Evolutionary conservation across 2,888 invertebrate species (phyloP).

Genomic region (Ophioninae sp.): DNA sequence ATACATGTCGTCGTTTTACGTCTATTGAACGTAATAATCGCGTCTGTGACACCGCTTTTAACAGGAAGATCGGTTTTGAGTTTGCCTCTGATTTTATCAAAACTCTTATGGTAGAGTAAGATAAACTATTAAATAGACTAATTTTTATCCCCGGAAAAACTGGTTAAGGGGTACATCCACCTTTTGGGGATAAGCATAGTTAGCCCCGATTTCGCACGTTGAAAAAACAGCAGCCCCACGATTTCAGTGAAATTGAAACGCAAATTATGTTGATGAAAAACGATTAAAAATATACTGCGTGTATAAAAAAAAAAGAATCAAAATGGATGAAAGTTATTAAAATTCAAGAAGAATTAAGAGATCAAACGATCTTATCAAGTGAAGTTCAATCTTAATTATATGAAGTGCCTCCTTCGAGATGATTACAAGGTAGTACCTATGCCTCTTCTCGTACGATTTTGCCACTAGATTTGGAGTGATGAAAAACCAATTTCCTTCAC

Average conservation of each 20-base stretch:
- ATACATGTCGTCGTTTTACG: not conserved
- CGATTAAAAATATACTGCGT: not conserved
- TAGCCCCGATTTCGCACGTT: not conserved
- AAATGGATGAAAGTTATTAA: too few relatives aligned
- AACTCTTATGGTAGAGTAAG: not conserved
- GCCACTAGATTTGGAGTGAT: not conserved
- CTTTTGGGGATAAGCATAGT: not conserved
- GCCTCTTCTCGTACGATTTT: constrained; percentile 7
- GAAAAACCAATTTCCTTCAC: not conserved
- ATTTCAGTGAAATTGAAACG: not conserved
- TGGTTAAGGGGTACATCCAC: not conserved
- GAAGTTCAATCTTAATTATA: constrained; percentile 4
- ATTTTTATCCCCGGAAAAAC: too few relatives aligned
- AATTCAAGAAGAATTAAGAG: too few relatives aligned
- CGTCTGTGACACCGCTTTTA: not conserved
- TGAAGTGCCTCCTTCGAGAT: constrained; percentile 33
- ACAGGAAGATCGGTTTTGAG: not conserved
- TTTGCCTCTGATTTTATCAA: not conserved
- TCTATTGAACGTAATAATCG: not conserved
- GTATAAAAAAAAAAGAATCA: not conserved
- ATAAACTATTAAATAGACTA: not conserved
- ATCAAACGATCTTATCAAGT: too few relatives aligned
- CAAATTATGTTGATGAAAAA: not conserved
- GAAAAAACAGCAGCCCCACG: not conserved
- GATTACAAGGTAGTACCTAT: constrained; percentile 27